phyloP scores from a whole-genome alignment of 2,797 vertebrate species.

The Myripristis jacobus region DNA sequence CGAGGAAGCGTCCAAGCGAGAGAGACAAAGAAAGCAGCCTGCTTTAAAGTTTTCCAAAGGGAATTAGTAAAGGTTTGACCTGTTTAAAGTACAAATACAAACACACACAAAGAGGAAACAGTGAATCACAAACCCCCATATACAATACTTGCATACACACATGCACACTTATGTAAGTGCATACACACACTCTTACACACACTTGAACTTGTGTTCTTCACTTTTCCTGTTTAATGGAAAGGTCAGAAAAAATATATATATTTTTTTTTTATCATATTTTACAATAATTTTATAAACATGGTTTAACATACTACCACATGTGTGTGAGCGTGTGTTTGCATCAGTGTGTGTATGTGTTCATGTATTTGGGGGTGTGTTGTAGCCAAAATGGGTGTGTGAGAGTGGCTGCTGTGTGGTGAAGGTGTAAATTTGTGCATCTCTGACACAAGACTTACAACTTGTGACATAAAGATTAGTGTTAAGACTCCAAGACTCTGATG shows the following conservation, averaged over 20 bases:
- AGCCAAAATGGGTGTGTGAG: conserved; percentile 10
- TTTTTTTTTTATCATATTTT: background rate
- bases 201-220: no score
- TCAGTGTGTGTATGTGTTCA: conserved; percentile 11
- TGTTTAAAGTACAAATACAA: conserved; percentile 1
- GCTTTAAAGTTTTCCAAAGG: background rate
- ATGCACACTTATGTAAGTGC: background rate
- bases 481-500: conserved; percentile 48
- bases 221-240: background rate
- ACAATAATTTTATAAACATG: background rate
- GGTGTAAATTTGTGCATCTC: conserved; percentile 45
- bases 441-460: conserved; percentile 32
- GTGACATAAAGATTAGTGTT: conserved; percentile 63
- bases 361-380: background rate
- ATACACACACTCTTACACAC: conserved; percentile 11
- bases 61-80: conserved; percentile 4
- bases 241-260: no score
- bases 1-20: background rate
- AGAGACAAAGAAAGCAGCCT: conserved; percentile 1
- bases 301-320: conserved; percentile 4
- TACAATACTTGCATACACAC: background rate
- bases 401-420: conserved; percentile 7
- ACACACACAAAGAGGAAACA: background rate
- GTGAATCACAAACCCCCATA: background rate
- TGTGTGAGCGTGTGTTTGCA: conserved; percentile 8